These are phyloP conservation scores for Xestia xanthographa DNA, from an alignment of 2,888 invertebrate genomes.

Conservation along the genomic window DNA sequence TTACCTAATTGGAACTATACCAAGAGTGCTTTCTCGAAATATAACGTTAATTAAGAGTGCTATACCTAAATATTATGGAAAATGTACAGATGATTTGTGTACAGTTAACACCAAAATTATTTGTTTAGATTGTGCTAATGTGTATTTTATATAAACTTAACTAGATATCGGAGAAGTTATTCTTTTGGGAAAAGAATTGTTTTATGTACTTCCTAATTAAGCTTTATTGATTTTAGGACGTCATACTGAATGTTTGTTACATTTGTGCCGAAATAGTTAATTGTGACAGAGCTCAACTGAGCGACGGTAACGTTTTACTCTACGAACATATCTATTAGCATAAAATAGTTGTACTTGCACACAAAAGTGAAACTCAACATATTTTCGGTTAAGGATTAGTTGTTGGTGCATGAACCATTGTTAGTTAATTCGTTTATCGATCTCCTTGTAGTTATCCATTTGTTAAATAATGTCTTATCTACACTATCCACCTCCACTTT, in stretches of 20 bases:
- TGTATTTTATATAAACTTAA: constrained; percentile 76
- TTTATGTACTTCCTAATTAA: constrained; percentile 81
- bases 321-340: constrained; percentile 67
- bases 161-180: constrained; percentile 83
- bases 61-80: constrained; percentile 70
- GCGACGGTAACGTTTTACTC: constrained; percentile 51
- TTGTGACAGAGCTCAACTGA: constrained; percentile 48
- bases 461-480: constrained; percentile 58
- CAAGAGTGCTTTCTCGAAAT: constrained; percentile 87
- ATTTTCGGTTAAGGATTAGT: constrained; percentile 62
- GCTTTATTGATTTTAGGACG: constrained; percentile 77
- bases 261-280: constrained; percentile 57
- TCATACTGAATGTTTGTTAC: constrained; percentile 63
- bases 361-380: constrained; percentile 61
- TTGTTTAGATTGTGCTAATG: constrained; percentile 77
- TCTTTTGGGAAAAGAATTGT: constrained; percentile 90
- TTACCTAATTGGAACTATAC: constrained; percentile 72
- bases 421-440: constrained; percentile 65
- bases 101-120: constrained; percentile 79
- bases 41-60: constrained; percentile 80
- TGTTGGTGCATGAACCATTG: constrained; percentile 63
- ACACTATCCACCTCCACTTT: constrained; percentile 70
- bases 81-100: constrained; percentile 71
- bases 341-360: constrained; percentile 63
- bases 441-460: constrained; percentile 69